Evolutionary conservation across 2,113 vertebrate genomes (phyloP).

Genomic region (Caretta caretta): DNA sequence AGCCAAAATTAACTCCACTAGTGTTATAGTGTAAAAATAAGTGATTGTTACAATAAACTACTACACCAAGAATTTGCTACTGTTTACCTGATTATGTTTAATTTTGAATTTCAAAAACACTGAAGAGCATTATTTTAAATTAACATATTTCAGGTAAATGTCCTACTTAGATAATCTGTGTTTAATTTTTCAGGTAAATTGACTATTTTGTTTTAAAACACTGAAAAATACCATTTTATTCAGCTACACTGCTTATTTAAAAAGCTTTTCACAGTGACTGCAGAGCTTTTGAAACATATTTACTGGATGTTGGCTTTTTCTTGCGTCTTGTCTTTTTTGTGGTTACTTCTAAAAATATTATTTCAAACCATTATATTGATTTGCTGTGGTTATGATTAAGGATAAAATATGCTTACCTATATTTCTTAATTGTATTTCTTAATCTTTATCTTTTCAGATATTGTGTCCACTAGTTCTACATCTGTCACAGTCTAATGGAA

Average conservation of each 20-base stretch:
- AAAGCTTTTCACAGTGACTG: neutral
- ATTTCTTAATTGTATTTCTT: neutral
- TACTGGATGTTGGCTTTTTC: neutral
- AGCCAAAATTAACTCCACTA: neutral
- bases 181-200: neutral
- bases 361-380: neutral
- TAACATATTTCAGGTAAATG: neutral
- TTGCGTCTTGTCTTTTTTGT: neutral
- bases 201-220: neutral
- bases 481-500: neutral
- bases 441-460: neutral
- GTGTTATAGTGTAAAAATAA: neutral
- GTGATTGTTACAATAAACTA: neutral
- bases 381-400: neutral
- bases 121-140: neutral
- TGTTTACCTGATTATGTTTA: neutral
- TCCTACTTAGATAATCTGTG: neutral
- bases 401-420: neutral
- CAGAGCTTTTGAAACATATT: neutral
- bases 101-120: neutral
- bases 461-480: neutral
- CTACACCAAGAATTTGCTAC: neutral
- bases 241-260: neutral
- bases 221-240: no score
- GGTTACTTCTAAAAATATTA: neutral